These are phyloP conservation scores for Dynastes hyllus DNA, from an alignment of 2,888 invertebrate species.

Conservation along the genomic window DNA sequence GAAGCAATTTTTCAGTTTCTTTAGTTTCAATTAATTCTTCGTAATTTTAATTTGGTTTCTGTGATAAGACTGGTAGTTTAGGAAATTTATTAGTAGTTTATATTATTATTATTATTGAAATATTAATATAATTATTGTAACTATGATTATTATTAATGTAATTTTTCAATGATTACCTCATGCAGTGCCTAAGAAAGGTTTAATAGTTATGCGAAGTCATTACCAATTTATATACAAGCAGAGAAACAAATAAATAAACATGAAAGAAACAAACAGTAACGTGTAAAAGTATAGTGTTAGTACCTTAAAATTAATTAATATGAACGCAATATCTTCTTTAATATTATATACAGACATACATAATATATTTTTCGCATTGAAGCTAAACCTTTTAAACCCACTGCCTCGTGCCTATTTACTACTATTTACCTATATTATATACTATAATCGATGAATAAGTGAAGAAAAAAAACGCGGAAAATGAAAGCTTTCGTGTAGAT, in stretches of 20 bases:
- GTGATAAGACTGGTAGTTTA: slow-evolving; percentile 68
- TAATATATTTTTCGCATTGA: slow-evolving; percentile 37
- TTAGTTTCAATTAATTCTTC: too few species aligned
- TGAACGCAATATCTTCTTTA: slow-evolving; percentile 19
- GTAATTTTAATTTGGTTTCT: slow-evolving; percentile 65
- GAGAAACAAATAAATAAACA: too few species aligned
- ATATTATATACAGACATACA: too few species aligned
- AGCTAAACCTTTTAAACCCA: slow-evolving; percentile 25
- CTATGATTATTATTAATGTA: slow-evolving; percentile 32
- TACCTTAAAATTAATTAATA: slow-evolving; percentile 1
- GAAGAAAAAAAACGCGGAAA: neutral
- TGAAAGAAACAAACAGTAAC: too few species aligned
- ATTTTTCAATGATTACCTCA: slow-evolving; percentile 68
- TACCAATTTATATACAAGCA: neutral
- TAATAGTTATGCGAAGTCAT: slow-evolving; percentile 27
- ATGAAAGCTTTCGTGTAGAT: neutral
- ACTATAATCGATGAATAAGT: neutral
- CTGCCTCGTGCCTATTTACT: slow-evolving; percentile 44
- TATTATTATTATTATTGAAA: slow-evolving; percentile 32
- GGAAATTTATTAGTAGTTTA: neutral
- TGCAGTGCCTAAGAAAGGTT: slow-evolving; percentile 69
- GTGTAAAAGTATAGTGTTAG: neutral
- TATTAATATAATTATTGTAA: too few species aligned
- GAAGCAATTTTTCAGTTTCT: too few species aligned
- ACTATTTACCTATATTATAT: slow-evolving; percentile 13